Evolutionary conservation across 2,888 invertebrate species (phyloP).

Genomic region (Callimorpha dominula): DNA sequence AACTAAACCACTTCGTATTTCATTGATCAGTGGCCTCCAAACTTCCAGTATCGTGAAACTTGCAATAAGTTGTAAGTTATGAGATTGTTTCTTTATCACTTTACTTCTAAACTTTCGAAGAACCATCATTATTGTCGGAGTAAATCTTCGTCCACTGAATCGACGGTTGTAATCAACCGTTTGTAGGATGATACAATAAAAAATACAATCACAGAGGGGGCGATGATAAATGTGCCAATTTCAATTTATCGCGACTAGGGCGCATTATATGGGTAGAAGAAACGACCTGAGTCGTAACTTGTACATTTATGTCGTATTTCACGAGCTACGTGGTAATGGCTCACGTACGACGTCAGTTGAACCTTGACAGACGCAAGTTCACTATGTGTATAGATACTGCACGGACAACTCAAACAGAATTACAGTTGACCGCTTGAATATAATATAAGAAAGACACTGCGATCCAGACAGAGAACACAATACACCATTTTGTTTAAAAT

Average conservation of each 20-base stretch:
- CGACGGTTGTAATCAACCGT: conserved; percentile 49
- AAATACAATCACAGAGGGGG: conserved; percentile 72
- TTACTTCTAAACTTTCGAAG: neutral
- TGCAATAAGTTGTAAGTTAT: conserved; percentile 16
- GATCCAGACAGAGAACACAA: neutral
- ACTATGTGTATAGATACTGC: conserved; percentile 37
- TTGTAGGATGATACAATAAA: conserved; percentile 62
- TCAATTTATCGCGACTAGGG: conserved; percentile 75
- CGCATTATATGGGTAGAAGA: conserved; percentile 72
- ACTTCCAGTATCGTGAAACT: neutral
- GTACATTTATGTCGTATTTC: conserved; percentile 77
- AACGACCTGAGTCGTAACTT: conserved; percentile 72
- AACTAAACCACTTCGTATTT: neutral
- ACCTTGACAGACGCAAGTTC: conserved; percentile 58
- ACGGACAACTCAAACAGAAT: conserved; percentile 48
- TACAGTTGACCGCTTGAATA: conserved; percentile 23
- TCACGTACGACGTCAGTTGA: conserved; percentile 66
- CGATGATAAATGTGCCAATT: conserved; percentile 76
- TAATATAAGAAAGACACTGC: conserved; percentile 15
- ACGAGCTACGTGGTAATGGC: conserved; percentile 73
- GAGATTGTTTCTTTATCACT: conserved; percentile 15
- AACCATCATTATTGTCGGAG: conserved; percentile 20
- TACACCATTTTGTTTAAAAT: too few relatives aligned
- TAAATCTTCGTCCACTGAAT: conserved; percentile 29
- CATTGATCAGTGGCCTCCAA: neutral